A percentile compares a stretch with the other conserved stretches of the same genome.
phyloP scores from a whole-genome alignment of 2,888 invertebrate species.

The Lamellibrachia satsuma region DNA sequence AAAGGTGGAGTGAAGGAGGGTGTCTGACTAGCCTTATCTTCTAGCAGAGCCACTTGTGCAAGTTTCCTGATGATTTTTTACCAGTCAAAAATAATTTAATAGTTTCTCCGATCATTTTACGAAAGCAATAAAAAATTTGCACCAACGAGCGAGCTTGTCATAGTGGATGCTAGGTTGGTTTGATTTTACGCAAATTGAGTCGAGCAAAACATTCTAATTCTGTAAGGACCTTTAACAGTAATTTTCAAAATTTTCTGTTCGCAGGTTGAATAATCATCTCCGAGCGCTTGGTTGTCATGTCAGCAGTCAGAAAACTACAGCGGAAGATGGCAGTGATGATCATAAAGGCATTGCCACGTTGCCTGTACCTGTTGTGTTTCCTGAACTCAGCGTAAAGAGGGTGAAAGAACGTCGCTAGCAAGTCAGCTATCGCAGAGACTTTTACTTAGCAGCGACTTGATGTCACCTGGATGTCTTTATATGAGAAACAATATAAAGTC shows the following conservation, averaged over 20 bases:
- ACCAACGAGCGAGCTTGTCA: too few species aligned
- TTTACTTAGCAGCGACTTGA: not conserved
- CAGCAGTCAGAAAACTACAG: not conserved
- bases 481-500: not conserved
- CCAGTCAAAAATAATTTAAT: too few species aligned
- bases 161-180: too few species aligned
- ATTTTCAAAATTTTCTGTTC: constrained; percentile 10
- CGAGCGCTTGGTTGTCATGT: constrained; percentile 29
- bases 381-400: constrained; percentile 14
- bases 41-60: too few species aligned
- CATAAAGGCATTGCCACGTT: constrained; percentile 23
- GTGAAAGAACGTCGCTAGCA: constrained; percentile 5
- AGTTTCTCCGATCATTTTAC: too few species aligned
- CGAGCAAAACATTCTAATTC: not conserved
- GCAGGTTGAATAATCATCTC: constrained; percentile 28
- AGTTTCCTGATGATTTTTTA: too few species aligned
- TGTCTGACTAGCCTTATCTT: too few species aligned
- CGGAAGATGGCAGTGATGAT: not conserved
- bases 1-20: too few species aligned
- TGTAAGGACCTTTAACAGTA: not conserved
- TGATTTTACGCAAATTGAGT: too few species aligned
- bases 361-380: constrained; percentile 30
- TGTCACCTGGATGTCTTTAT: not conserved
- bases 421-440: not conserved
- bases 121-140: too few species aligned